Evolutionary conservation across 2,113 vertebrate genomes (phyloP).

Genomic region (Triplophysa dalaica): DNA sequence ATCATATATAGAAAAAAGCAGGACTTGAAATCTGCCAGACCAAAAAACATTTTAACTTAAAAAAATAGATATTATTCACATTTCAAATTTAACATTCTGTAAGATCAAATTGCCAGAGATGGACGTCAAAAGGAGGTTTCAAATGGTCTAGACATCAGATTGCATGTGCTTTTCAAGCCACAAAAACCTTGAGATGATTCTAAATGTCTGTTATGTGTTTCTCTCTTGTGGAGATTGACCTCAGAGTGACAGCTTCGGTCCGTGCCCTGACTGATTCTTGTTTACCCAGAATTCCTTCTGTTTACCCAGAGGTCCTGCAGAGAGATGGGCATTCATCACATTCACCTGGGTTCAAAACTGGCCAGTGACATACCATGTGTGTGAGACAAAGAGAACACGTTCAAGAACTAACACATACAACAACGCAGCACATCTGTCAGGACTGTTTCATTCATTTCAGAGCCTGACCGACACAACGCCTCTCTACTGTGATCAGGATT

Average conservation of each 20-base stretch:
- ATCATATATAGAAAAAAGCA: too few species aligned
- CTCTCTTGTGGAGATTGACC: constrained; percentile 26
- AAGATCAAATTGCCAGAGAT: too few species aligned
- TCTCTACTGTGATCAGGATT: too few species aligned
- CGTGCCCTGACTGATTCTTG: constrained; percentile 56
- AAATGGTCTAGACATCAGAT: too few species aligned
- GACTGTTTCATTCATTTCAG: background rate
- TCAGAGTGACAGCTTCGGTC: constrained; percentile 40
- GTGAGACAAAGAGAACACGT: constrained; percentile 3
- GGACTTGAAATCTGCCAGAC: too few species aligned
- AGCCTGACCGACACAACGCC: too few species aligned
- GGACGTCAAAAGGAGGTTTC: too few species aligned
- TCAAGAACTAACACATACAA: background rate
- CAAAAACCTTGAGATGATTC: background rate
- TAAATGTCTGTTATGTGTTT: background rate
- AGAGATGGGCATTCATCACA: constrained; percentile 58
- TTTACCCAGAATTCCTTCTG: constrained; percentile 53
- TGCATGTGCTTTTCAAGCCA: too few species aligned
- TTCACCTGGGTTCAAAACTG: constrained; percentile 3
- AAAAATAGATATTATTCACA: too few species aligned
- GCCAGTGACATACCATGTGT: background rate
- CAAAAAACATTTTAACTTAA: too few species aligned
- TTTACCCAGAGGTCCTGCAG: constrained; percentile 44
- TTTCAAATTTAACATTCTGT: too few species aligned
- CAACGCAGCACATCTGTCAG: background rate